Evolutionary conservation across 1,140 invertebrate genomes (phyloP).

Genomic region (Sinella curviseta): DNA sequence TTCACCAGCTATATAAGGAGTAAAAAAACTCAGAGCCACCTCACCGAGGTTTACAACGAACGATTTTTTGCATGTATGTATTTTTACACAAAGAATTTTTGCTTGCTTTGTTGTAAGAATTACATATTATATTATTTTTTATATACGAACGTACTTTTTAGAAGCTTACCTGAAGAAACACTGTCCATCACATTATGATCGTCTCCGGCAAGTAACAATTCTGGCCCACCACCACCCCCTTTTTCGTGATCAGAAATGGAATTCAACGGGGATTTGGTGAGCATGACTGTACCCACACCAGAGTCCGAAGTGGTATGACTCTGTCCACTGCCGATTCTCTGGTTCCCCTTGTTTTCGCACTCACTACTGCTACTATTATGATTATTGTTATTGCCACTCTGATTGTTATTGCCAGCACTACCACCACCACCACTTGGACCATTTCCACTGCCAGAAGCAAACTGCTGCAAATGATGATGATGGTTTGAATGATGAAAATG

Average conservation of each 20-base stretch:
- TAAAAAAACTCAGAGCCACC: too few relatives aligned
- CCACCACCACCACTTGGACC: neutral
- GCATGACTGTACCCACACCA: slow-evolving; percentile 53
- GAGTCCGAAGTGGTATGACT: slow-evolving; percentile 55
- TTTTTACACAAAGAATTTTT: too few relatives aligned
- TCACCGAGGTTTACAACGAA: too few relatives aligned
- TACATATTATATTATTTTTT: too few relatives aligned
- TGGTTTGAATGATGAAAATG: slow-evolving; percentile 12
- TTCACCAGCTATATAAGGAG: too few relatives aligned
- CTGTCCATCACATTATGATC: slow-evolving; percentile 45
- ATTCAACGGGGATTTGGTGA: slow-evolving; percentile 42
- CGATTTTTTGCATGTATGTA: too few relatives aligned
- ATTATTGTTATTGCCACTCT: slow-evolving; percentile 4
- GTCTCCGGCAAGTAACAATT: neutral
- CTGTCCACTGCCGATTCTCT: slow-evolving; percentile 49
- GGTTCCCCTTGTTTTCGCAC: slow-evolving; percentile 43
- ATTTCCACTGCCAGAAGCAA: slow-evolving; percentile 9
- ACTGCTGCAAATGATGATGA: slow-evolving; percentile 29
- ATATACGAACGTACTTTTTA: neutral
- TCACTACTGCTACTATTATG: slow-evolving; percentile 44
- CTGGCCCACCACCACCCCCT: neutral
- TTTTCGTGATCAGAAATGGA: slow-evolving; percentile 33
- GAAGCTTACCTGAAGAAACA: slow-evolving; percentile 44
- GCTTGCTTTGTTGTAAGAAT: too few relatives aligned
- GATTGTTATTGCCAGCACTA: slow-evolving; percentile 2